Conservation (phyloP, 2,113 vertebrate species). For the Mohoua ochrocephala region DNA sequence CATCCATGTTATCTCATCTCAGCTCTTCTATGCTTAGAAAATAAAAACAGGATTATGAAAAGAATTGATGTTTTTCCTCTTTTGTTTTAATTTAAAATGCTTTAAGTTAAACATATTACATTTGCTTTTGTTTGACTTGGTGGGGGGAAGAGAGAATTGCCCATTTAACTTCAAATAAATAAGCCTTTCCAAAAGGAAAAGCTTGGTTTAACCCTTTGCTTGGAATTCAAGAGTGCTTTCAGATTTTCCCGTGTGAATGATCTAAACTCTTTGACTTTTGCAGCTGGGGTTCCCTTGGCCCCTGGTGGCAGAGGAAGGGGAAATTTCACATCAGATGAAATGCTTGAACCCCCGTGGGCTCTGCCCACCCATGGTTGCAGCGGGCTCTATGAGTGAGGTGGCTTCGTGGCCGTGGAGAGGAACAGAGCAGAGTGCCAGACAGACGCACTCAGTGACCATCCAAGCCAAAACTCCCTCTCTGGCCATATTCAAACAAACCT, state of each 20-base stretch:
- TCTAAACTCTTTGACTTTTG: background rate
- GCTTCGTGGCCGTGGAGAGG: background rate
- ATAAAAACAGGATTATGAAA: background rate
- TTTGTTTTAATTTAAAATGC: background rate
- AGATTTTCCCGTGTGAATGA: background rate
- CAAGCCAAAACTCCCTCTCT: background rate
- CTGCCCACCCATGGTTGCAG: background rate
- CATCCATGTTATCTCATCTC: background rate
- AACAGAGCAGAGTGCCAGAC: background rate
- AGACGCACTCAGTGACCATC: background rate
- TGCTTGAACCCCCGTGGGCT: background rate
- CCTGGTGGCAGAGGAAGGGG: background rate
- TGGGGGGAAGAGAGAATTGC: background rate
- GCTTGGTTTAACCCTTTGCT: background rate
- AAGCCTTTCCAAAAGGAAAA: background rate
- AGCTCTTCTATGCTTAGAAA: background rate
- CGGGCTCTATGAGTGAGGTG: fast-evolving
- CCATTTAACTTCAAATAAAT: background rate
- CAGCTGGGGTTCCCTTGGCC: background rate
- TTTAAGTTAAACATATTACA: background rate
- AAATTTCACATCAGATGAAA: background rate
- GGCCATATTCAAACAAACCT: background rate
- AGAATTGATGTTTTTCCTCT: fast-evolving
- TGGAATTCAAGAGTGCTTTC: background rate
- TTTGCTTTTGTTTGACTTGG: background rate